Percentiles rank a stretch among this genome's conserved stretches.
phyloP scores from a whole-genome alignment of 2,113 vertebrate species.

The Zeus faber region DNA sequence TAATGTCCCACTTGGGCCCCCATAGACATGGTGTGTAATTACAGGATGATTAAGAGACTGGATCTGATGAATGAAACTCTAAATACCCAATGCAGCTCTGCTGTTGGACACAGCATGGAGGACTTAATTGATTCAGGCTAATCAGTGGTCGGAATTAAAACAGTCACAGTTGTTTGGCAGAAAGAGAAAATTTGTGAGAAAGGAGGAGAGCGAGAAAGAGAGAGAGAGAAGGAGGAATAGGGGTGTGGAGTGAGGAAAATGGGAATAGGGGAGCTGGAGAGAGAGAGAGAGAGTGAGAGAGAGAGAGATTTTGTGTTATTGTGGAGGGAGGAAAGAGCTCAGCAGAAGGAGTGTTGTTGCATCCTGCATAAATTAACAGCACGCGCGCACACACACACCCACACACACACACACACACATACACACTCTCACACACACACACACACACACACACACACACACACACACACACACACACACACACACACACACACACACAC shows the following conservation, averaged over 20 bases:
- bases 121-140: constrained; percentile 76
- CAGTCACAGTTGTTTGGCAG: constrained; percentile 79
- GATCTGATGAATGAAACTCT: constrained; percentile 70
- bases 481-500: neutral
- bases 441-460: neutral
- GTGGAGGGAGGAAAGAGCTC: too few relatives aligned
- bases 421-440: constrained; percentile 28
- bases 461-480: constrained; percentile 18
- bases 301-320: too few relatives aligned
- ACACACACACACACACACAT: constrained; percentile 22
- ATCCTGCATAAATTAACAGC: constrained; percentile 71
- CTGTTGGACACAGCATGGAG: constrained; percentile 67
- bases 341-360: constrained; percentile 61
- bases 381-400: constrained; percentile 13
- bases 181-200: neutral
- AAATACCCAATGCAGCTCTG: constrained; percentile 73
- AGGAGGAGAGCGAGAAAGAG: neutral
- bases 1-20: constrained; percentile 56
- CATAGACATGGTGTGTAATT: constrained; percentile 71
- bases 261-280: neutral
- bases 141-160: constrained; percentile 79
- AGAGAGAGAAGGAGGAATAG: constrained; percentile 27
- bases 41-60: constrained; percentile 78
- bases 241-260: neutral
- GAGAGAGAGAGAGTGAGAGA: too few relatives aligned